Base-by-base conservation (phyloP, 2,888 invertebrate species). In the Periphyllus acericola region DNA sequence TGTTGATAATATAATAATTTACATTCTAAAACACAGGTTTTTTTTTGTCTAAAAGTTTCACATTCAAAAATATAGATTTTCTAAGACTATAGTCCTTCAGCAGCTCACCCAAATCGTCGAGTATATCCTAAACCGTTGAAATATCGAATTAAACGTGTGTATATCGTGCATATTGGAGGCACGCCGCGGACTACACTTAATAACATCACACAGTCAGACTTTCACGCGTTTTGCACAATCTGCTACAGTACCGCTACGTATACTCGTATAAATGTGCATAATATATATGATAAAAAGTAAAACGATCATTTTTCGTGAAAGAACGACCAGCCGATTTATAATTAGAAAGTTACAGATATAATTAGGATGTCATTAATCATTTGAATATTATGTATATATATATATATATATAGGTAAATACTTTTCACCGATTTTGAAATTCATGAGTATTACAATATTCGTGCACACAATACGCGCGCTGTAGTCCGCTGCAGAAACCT, bases 241-340 rank as follows among this genome's bases (percentile, higher is more conserved):
- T 32, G 40, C 21, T 29, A 74, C 60, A 32, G 25, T 14, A 21
- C 52, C 52, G 46, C 6, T 6, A 36, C 6, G 6, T 36, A 6
- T 11, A 46, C 46, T 46, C 46, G 46, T 46, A 46, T 68, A 11
- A 46, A 46, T 46, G 14, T 14, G 46, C 14, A 14, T 46, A 46
- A 1, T 14, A 14, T 46, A 46, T 4, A 17, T 8, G 11, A 72
- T 25, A 40, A 76, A 76, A 66, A 84, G 46, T 84, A 84, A 68
- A 84, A 84, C 32, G 32, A 76, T 66, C 52, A 55, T n/a, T 83
- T 76, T 84, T 84, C 46, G 66, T 84, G 66, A 46, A 46, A 75
- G 32, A 84, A 83, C 40, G 25, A 75, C 36, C 55, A 17, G 4
- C 60, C 19, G 29, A 40, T 75, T 83, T 83, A 75, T 25, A 25